Evolutionary conservation across 2,888 invertebrate genomes (phyloP).

Genomic region (Serripes groenlandicus): DNA sequence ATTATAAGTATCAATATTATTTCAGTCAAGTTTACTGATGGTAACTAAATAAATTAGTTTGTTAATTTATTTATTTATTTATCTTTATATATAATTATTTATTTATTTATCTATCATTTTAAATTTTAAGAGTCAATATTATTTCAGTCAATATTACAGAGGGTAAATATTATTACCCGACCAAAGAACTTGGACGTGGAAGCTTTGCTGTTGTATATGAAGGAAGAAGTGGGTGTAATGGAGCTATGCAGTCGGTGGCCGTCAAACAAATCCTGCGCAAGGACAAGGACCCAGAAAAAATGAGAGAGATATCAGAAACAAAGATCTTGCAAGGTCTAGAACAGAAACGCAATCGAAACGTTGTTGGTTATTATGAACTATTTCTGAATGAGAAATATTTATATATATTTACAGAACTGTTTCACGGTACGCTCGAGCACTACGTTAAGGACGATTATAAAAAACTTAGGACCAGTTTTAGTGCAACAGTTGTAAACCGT

Average conservation of each 20-base stretch:
- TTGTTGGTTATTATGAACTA: slow-evolving; percentile 13
- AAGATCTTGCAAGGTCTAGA: slow-evolving; percentile 10
- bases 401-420: slow-evolving; percentile 18
- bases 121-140: too few species aligned
- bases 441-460: background rate
- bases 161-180: slow-evolving; percentile 8
- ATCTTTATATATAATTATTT: too few species aligned
- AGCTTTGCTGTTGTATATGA: slow-evolving; percentile 11
- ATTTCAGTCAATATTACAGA: background rate
- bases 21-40: too few species aligned
- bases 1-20: too few species aligned
- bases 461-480: background rate
- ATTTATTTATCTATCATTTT: too few species aligned
- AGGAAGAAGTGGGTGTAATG: background rate
- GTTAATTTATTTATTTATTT: too few species aligned
- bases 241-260: background rate
- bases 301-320: slow-evolving; percentile 6
- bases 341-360: slow-evolving; percentile 4
- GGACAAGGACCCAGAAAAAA: background rate
- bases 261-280: slow-evolving; percentile 8
- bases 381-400: background rate
- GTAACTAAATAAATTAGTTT: too few species aligned
- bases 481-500: background rate
- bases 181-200: slow-evolving; percentile 21
- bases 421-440: slow-evolving; percentile 7